Evolutionary conservation across 2,113 vertebrate species (phyloP), one percentile per base, ranked within the genome.

Genomic region (Chiloscyllium plagiosum): DNA sequence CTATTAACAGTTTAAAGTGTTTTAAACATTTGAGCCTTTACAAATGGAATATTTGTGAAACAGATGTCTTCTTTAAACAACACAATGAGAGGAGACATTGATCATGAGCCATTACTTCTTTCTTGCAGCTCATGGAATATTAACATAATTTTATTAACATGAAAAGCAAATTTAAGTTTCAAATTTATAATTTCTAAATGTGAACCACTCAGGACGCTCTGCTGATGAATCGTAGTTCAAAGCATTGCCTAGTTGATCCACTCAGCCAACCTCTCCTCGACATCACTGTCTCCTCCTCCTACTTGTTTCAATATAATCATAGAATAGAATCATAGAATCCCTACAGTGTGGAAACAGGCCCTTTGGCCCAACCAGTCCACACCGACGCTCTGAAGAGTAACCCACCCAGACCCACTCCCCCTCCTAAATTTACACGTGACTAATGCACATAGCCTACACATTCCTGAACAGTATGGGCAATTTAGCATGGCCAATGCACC

Each of bases 21-120:
- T 52, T 95, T 52, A 95, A 95, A 72, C 94, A 95, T 95, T 95
- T 76, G 69, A 76, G 10, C 24, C 42, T 26, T 95, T 69, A 52
- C 52, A 95, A 95, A 95, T 47, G 26, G 68, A 52, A 61, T 65
- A 90, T 95, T 95, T 95, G 72, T 52, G 94, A 76, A 95, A 95
- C 94, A 72, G 94, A 76, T 50, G 94, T 95, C 69, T 95, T 29
- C 8, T 70, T 42, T 95, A 72, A 95, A 72, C 94, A 72, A 47
- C 33, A 6, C 29, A 72, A 33, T 93, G 33, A 92, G 89, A 93
- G 65, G 89, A 68, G 61, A 20, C 0, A 7, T 68, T 66, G 61
- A 61, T 26, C 33, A 37, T 66, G 61, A 68, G 33, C 17, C 89
- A 92, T 92, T 92, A 33, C 89, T 68, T 76, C 93, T 50, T 70